Base-by-base conservation (phyloP, 2,113 vertebrate genomes). In the Gallinago paraguaiae region DNA sequence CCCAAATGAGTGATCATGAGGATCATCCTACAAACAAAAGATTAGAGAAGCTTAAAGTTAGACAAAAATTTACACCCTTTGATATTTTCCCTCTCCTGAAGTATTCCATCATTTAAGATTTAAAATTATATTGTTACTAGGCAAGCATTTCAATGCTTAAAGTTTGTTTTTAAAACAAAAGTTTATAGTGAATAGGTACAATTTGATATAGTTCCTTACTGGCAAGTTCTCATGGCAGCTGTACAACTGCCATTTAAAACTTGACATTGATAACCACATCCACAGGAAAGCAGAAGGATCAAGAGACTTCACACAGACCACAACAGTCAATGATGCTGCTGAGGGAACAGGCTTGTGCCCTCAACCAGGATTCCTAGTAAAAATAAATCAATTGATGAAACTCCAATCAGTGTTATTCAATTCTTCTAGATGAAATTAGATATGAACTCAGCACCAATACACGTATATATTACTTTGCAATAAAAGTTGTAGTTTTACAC, bases 1-100 rank as follows among this genome's bases (percentile, higher is more conserved):
- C 69, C 98, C 98, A 85, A 99, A 98, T 0, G 99, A 98, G 67
- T 99, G 98, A 80, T 99, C 99, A 17, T 98, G 98, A 75, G 97
- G 61, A 83, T 99, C 99, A 68, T 99, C 99, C 99, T 99, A 84
- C 17, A 82, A 96, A 50, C 2, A 74, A 24, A 76, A 41, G 6
- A 59, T 69, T 17, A 75, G 22, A 93, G 14, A 96, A 92, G 53
- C 23, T 51, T 71, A 67, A 77, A 70, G 83, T n/a, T 4, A 48
- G 33, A 85, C 11, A 39, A 35, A 78, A 79, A 50, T 0, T 0
- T 23, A 45, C 5, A 17, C 10, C n/a, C 10, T 75, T 80, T 41
- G 25, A 45, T 65, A 83, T 53, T 24, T 23, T 53, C 25, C n/a
- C 28, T 59, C 37, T 64, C 31, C 4, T 31, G 7, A 69, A 93